phyloP scores from a whole-genome alignment of 2,797 vertebrate genomes.

The Peromyscus eremicus region DNA sequence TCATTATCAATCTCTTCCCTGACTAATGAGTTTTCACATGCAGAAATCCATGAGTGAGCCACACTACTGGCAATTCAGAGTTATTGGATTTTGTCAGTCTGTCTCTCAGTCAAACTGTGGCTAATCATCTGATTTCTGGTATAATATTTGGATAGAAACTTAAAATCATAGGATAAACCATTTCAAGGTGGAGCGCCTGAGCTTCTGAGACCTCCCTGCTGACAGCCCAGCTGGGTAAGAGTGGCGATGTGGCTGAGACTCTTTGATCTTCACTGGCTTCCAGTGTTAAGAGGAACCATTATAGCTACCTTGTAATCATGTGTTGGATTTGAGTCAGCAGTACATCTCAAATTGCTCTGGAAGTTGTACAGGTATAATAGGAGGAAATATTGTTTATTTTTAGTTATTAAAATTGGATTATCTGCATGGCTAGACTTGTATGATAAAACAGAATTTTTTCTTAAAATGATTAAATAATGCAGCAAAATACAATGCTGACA shows the following conservation, averaged over 20 bases:
- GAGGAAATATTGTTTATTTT: constrained; percentile 1
- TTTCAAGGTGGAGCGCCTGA: not conserved
- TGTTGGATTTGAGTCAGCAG: not conserved
- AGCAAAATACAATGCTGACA: constrained; percentile 36
- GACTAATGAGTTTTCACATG: not conserved
- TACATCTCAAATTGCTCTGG: constrained; percentile 13
- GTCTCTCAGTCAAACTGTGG: constrained; percentile 9
- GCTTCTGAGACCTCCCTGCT: not conserved
- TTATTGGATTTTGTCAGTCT: not conserved
- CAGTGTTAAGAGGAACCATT: constrained; percentile 17
- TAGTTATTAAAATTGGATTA: constrained; percentile 34
- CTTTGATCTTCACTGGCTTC: not conserved
- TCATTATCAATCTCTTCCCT: not conserved
- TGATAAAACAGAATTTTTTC: constrained; percentile 53
- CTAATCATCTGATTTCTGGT: constrained; percentile 31
- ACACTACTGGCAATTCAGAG: constrained; percentile 48
- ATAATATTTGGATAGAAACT: constrained; percentile 15
- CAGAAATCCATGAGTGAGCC: not conserved
- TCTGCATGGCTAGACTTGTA: not conserved
- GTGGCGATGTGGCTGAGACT: not conserved
- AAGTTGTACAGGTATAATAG: constrained; percentile 21
- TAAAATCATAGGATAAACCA: not conserved
- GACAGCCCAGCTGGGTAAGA: not conserved
- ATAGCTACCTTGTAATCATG: not conserved
- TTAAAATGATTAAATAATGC: constrained; percentile 21